Conservation (phyloP, 2,113 vertebrate species). For the Phodopus roborovskii region DNA sequence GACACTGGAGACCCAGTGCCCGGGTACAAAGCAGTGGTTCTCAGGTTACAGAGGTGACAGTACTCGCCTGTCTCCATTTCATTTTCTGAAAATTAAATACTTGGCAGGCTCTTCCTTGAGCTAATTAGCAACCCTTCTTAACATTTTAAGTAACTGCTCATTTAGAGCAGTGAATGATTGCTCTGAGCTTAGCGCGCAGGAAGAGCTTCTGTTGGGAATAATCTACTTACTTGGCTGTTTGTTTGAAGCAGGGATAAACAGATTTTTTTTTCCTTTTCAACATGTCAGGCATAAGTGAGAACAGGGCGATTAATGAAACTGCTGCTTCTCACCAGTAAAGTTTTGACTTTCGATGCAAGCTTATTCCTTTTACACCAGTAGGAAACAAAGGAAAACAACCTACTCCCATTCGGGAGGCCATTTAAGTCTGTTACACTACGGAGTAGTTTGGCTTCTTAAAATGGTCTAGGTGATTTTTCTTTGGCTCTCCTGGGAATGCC, state of each 20-base stretch:
- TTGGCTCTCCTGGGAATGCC: slow-evolving; percentile 86
- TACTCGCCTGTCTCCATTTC: slow-evolving; percentile 50
- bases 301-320: slow-evolving; percentile 92
- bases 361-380: slow-evolving; percentile 68
- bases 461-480: slow-evolving; percentile 85
- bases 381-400: slow-evolving; percentile 43
- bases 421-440: slow-evolving; percentile 79
- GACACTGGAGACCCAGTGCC: neutral
- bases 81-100: slow-evolving; percentile 82
- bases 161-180: slow-evolving; percentile 95
- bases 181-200: slow-evolving; percentile 90
- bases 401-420: slow-evolving; percentile 67
- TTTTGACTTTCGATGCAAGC: slow-evolving; percentile 84
- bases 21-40: neutral
- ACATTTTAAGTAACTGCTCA: slow-evolving; percentile 94
- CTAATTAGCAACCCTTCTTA: slow-evolving; percentile 93
- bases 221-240: slow-evolving; percentile 91
- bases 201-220: slow-evolving; percentile 93
- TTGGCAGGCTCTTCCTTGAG: slow-evolving; percentile 86
- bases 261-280: slow-evolving; percentile 90
- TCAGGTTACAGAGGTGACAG: slow-evolving; percentile 46
- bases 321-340: slow-evolving; percentile 84
- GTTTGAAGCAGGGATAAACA: slow-evolving; percentile 94
- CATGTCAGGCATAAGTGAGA: slow-evolving; percentile 90
- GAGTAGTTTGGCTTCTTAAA: slow-evolving; percentile 76